phyloP scores from a whole-genome alignment of 30 jellyfish, hydroid and myxozoan genomes.

The Mastigias papua region DNA sequence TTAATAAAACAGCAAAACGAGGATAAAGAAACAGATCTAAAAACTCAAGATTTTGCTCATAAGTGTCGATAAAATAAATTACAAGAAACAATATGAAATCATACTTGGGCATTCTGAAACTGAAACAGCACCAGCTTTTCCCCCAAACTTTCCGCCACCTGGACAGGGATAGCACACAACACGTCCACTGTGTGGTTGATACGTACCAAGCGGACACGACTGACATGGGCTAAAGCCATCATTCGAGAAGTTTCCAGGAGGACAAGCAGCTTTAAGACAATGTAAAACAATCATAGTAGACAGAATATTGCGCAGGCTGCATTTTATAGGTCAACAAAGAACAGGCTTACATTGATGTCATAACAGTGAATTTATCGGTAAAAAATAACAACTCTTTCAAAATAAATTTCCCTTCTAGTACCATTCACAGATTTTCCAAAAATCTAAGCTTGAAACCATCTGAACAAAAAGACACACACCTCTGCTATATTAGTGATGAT shows the following conservation, averaged over 20 bases:
- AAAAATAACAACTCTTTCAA: no score
- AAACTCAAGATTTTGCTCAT: not conserved
- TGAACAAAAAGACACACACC: no score
- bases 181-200: slow-evolving; percentile 82
- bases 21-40: not conserved
- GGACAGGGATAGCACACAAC: slow-evolving; percentile 91
- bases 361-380: no score
- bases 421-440: no score
- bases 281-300: not conserved
- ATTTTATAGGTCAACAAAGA: no score
- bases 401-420: no score
- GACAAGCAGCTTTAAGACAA: slow-evolving; percentile 66
- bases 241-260: slow-evolving; percentile 75
- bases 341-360: no score
- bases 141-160: slow-evolving; percentile 89
- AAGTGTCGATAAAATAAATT: not conserved
- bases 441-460: no score
- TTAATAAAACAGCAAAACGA: no score
- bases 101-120: slow-evolving; percentile 91
- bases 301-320: no score
- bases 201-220: slow-evolving; percentile 73
- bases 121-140: slow-evolving; percentile 84
- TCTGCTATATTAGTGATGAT: no score
- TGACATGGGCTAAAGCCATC: slow-evolving; percentile 88
- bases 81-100: not conserved